phyloP scores from a whole-genome alignment of 2,888 invertebrate genomes.

The Germaria angustata region DNA sequence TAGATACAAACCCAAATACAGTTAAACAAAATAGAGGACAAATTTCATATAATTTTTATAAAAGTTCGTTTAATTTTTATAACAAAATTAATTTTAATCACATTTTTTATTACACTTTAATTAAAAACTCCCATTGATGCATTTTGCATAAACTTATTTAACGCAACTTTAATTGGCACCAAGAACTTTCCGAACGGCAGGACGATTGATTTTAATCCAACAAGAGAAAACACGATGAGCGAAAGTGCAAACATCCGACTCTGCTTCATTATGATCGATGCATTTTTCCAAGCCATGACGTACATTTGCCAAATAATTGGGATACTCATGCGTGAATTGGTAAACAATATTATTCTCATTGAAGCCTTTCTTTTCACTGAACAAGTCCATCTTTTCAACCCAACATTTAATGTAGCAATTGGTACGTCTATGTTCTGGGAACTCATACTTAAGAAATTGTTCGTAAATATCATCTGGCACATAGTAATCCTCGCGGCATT shows the following conservation, averaged over 20 bases:
- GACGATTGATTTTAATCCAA: constrained; percentile 76
- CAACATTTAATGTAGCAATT: constrained; percentile 78
- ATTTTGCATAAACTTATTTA: too few relatives aligned
- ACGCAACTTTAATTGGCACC: constrained; percentile 34
- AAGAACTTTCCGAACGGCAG: constrained; percentile 73
- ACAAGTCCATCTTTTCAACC: constrained; percentile 77
- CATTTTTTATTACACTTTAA: too few relatives aligned
- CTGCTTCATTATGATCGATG: constrained; percentile 77
- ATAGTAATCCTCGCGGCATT: constrained; percentile 72
- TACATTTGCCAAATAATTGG: constrained; percentile 70
- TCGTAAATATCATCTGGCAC: constrained; percentile 76
- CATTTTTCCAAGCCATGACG: constrained; percentile 77
- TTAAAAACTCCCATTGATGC: too few relatives aligned
- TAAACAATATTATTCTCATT: constrained; percentile 72
- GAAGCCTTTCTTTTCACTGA: constrained; percentile 74
- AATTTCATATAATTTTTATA: too few relatives aligned
- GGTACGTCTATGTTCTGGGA: constrained; percentile 76
- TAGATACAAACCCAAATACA: too few relatives aligned
- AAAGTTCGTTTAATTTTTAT: constrained; percentile 43
- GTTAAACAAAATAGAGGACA: too few relatives aligned
- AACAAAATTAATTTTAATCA: constrained; percentile 55
- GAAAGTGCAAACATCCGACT: constrained; percentile 75
- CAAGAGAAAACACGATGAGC: constrained; percentile 77
- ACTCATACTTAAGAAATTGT: constrained; percentile 75
- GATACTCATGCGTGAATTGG: constrained; percentile 74